Evolutionary conservation across 92 coral and sea anemone genomes (phyloP), one percentile per base, ranked within the genome.

Genomic region (Diadumene lineata): DNA sequence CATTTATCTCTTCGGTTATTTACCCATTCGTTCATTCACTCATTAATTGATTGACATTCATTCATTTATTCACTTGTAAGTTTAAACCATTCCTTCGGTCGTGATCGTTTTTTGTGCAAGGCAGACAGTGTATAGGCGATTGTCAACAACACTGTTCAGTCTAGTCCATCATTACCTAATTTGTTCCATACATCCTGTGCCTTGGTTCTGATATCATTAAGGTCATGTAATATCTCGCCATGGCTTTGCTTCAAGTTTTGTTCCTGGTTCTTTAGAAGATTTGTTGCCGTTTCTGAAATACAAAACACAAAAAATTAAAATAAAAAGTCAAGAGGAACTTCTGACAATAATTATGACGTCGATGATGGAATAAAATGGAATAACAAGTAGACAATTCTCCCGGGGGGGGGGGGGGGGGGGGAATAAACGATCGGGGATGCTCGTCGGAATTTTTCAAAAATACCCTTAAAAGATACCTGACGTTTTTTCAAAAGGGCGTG

Each of bases 131-230:
- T n/a, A n/a, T n/a, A n/a, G n/a, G n/a, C n/a, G n/a, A n/a, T 58
- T 25, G 10, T 58, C 23, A 58, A 8, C 23, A 19, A 11, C 64
- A 25, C 10, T 58, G 11, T 25, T n/a, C 43, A 38, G 44, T 19
- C 11, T 38, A 11, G 32, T 30, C 46, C 13, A 2, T 53, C 18
- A 27, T 56, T 70, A 88, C 98, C 97, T 53, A 94, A 86, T 78
- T 86, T 86, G 70, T 77, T 79, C 98, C 98, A 94, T 4, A 92
- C 97, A 29, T 94, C 98, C 67, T 88, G 87, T 11, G 98, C 93
- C 58, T 92, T 94, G 17, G 61, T 70, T 29, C 93, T 82, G 55
- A 94, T 86, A 44, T 82, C 89, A 38, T 83, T 82, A 80, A 94
- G 75, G 66, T 94, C 98, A n/a, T 85, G 86, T 6, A 94, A 64